phyloP scores from a whole-genome alignment of 2,797 vertebrate genomes.

The Scolopax bukidnonensis region DNA sequence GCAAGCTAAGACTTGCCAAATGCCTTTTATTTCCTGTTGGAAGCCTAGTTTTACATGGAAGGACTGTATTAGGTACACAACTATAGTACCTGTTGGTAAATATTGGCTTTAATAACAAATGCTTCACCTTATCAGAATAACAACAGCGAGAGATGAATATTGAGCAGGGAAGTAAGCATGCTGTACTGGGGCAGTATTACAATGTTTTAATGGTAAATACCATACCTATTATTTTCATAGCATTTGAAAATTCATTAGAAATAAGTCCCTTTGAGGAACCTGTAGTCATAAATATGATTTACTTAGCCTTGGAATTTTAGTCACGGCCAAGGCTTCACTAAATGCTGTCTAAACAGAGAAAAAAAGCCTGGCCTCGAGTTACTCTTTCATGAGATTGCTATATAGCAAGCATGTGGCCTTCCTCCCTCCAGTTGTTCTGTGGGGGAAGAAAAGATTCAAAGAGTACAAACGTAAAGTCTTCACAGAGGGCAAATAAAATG shows the following conservation, averaged over 20 bases:
- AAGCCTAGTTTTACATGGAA: not conserved
- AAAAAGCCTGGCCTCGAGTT: not conserved
- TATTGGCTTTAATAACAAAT: not conserved
- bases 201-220: not conserved
- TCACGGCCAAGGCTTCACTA: not conserved
- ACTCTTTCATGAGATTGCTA: not conserved
- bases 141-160: not conserved
- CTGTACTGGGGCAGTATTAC: not conserved
- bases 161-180: not conserved
- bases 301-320: not conserved
- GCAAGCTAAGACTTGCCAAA: not conserved
- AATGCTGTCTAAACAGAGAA: not conserved
- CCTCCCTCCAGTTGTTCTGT: not conserved
- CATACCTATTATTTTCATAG: not conserved
- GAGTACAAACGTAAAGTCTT: not conserved
- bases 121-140: not conserved
- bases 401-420: not conserved
- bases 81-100: constrained; percentile 23
- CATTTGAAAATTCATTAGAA: constrained; percentile 22
- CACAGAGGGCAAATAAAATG: not conserved
- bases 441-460: not conserved
- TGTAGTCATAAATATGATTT: not conserved
- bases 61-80: not conserved
- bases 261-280: not conserved
- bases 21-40: constrained; percentile 46